Conservation (phyloP, 2,888 invertebrate genomes). For the Maniola hyperantus region DNA sequence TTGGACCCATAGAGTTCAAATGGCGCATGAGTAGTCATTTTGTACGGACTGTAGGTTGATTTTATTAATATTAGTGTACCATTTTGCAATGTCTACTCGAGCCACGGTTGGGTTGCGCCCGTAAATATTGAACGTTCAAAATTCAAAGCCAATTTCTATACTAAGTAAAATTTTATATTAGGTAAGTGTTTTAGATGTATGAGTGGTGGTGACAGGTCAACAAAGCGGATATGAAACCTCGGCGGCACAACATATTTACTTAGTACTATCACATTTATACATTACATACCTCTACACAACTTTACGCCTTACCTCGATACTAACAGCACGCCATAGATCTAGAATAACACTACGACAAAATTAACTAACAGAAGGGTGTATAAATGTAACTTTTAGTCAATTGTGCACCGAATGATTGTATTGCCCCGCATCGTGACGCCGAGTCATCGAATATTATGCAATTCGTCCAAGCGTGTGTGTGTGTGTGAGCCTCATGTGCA, state of each 20-base stretch:
- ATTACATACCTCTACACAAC: background rate
- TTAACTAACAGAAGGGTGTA: slow-evolving; percentile 3
- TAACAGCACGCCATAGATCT: slow-evolving; percentile 16
- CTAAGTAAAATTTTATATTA: slow-evolving; percentile 73
- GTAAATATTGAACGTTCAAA: slow-evolving; percentile 46
- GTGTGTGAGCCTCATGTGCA: slow-evolving; percentile 76
- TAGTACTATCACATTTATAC: slow-evolving; percentile 1
- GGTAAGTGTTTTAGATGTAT: slow-evolving; percentile 66
- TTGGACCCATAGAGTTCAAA: no score
- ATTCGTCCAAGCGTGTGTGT: slow-evolving; percentile 76
- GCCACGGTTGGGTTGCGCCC: slow-evolving; percentile 23
- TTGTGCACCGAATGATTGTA: slow-evolving; percentile 1
- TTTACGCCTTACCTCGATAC: slow-evolving; percentile 4
- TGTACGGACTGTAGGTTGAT: no score
- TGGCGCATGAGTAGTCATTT: no score
- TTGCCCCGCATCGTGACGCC: slow-evolving; percentile 22
- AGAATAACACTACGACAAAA: background rate
- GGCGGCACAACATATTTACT: slow-evolving; percentile 47
- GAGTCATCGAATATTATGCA: slow-evolving; percentile 54
- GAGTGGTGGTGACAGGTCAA: slow-evolving; percentile 60
- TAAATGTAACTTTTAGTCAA: background rate
- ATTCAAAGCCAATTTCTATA: slow-evolving; percentile 72
- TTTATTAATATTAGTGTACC: no score
- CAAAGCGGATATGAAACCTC: slow-evolving; percentile 56
- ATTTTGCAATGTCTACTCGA: background rate